Base-by-base conservation (phyloP, 2,113 vertebrate species). In the Columba janthina region DNA sequence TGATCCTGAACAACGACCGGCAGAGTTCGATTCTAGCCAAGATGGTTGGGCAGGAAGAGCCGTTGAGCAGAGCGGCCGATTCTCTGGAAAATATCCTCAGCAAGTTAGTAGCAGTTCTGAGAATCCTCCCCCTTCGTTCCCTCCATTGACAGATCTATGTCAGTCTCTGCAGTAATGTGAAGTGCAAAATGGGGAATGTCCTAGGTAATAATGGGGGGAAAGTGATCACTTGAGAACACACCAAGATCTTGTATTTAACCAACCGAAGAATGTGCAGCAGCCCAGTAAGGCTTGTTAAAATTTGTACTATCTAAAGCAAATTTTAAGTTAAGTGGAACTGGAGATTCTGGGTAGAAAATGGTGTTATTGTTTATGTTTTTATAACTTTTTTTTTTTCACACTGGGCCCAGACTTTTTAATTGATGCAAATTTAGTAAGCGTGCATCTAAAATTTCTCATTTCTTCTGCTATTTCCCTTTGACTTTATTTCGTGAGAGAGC, bases 11-110 rank as follows among this genome's bases (percentile, higher is more conserved):
- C 97, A 98, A 98, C 81, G 99, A 99, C 89, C 97, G 98, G 65
- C 97, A 98, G 71, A 98, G 96, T 78, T 97, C 98, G 42, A 96
- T 98, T 61, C 97, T 98, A 89, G 98, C 98, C 98, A 99, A 99
- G 98, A 97, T 97, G 97, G 93, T 98, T 32, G 95, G 89, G 73
- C 98, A 98, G 53, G 99, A 99, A 88, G 99, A 99, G 44, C 96
- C 98, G 1, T 38, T 98, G 94, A 98, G 97, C 85, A 98, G 98
- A 84, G 95, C 98, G 21, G 96, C 98, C 7, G 98, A 99, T 94
- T 98, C 99, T 54, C 97, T 99, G 97, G 99, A 99, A 96, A 99
- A 99, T 96, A 98, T 99, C 93, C 98, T 99, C 57, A 99, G 98
- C 99, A 99, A 99, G 99, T 99, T 89, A 99, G 99, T 98, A 92